phyloP scores from a whole-genome alignment of 2,797 vertebrate genomes.

The Acipenser transmontanus region DNA sequence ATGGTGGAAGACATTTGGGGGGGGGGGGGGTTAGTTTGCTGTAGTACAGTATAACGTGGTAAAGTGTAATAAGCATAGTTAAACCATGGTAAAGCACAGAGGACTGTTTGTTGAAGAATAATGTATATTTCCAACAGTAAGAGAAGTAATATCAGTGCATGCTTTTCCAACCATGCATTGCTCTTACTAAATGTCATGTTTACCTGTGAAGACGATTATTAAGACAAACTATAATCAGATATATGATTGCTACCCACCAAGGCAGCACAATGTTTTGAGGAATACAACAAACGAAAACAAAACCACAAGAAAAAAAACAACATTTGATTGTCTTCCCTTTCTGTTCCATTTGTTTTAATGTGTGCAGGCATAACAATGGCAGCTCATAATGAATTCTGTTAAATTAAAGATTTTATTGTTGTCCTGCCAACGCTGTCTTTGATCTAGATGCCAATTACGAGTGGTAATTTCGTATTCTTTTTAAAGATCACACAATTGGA shows the following conservation, averaged over 20 bases:
- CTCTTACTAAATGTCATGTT: constrained; percentile 45
- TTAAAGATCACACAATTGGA: constrained; percentile 65
- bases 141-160: not conserved
- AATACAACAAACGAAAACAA: constrained; percentile 34
- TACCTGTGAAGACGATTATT: constrained; percentile 54
- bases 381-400: constrained; percentile 65
- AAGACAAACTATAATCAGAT: constrained; percentile 51
- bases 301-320: constrained; percentile 45
- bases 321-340: constrained; percentile 52
- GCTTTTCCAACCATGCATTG: constrained; percentile 44
- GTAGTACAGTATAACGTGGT: no score
- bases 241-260: constrained; percentile 28
- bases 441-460: constrained; percentile 89
- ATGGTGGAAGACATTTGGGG: no score
- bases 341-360: constrained; percentile 61
- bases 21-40: no score
- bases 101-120: no score
- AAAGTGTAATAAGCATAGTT: no score
- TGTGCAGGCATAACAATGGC: constrained; percentile 49
- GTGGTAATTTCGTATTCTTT: constrained; percentile 81
- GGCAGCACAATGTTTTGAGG: constrained; percentile 21
- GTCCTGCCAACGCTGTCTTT: constrained; percentile 67
- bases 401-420: constrained; percentile 72
- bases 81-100: no score
- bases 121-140: no score